Evolutionary conservation across 2,797 vertebrate genomes (phyloP), one percentile per base, ranked within the genome.

Genomic region (Pempheris klunzingeri): DNA sequence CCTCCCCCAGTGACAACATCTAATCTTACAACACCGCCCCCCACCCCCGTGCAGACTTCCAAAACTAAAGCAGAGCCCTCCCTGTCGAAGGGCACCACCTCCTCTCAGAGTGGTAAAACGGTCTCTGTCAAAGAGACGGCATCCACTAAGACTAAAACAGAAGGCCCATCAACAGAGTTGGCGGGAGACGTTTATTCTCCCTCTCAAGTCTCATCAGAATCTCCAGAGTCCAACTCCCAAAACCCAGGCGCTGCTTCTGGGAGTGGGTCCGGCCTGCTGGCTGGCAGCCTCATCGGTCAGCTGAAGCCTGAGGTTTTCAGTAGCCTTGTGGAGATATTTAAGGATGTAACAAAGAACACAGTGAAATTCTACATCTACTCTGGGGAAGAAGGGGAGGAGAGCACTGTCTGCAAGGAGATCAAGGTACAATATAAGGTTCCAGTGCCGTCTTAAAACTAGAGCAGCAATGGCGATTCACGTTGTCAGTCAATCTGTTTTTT

Each of bases 311-410:
- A 99, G 90, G 91, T 97, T 30, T 96, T 98, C 90, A 96, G 92
- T 89, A 97, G 96, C 85, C 93, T 99, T 77, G 87, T 98, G 82
- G 94, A 99, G 94, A 98, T 99, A 83, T 96, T 99, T 44, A 95
- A 97, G 92, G 95, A 96, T 12, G 95, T 99, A 64, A 96, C 95
- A 54, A 99, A 97, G 93, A 99, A 98, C 57, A 96, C 95, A 1
- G 94, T 99, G 62, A 98, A 97, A 84, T 99, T 99, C 94, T 99
- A 98, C 89, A 97, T 99, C 92, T 97, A 99, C 85, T 94, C 95
- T 68, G 93, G 88, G 2, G 94, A 95, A 0, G 95, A 95, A 54
- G 94, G 95, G 38, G 96, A 97, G 55, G 96, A 97, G 85, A 97
- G 95, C 68, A 54, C 92, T 5, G 95, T 98, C 78, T 98, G 96